phyloP scores from a whole-genome alignment of 37 sponge, comb jelly and placozoan genomes.

The Mnemiopsis leidyi region DNA sequence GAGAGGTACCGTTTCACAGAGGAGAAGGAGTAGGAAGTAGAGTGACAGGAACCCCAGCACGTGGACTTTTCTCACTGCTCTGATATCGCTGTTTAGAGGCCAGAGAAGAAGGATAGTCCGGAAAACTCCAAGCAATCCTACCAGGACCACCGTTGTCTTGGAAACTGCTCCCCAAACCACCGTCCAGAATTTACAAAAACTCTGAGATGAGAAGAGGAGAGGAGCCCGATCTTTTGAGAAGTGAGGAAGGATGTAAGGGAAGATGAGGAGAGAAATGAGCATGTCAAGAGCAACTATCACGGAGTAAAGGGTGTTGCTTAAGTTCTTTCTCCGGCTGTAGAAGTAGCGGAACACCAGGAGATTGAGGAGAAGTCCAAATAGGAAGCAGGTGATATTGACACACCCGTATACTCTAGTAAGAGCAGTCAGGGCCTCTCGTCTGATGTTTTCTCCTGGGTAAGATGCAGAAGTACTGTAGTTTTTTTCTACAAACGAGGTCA shows the following conservation, averaged over 20 bases:
- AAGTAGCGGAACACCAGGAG: background rate
- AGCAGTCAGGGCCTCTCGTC: background rate
- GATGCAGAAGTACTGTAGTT: too few relatives aligned
- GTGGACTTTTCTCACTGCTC: background rate
- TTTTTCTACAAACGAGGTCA: too few relatives aligned
- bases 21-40: background rate
- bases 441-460: too few relatives aligned
- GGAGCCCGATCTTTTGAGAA: background rate
- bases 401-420: background rate
- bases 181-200: background rate
- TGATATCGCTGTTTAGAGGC: background rate
- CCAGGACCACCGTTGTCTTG: background rate
- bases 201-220: background rate
- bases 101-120: background rate
- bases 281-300: background rate
- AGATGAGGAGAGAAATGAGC: background rate
- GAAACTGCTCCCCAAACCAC: background rate
- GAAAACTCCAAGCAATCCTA: background rate
- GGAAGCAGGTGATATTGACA: background rate
- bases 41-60: background rate
- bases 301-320: background rate
- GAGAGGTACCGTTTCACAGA: background rate
- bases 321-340: background rate
- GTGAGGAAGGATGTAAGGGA: background rate
- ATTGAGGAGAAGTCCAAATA: background rate